phyloP scores from a whole-genome alignment of 2,113 vertebrate species.

The Leiothrix lutea region DNA sequence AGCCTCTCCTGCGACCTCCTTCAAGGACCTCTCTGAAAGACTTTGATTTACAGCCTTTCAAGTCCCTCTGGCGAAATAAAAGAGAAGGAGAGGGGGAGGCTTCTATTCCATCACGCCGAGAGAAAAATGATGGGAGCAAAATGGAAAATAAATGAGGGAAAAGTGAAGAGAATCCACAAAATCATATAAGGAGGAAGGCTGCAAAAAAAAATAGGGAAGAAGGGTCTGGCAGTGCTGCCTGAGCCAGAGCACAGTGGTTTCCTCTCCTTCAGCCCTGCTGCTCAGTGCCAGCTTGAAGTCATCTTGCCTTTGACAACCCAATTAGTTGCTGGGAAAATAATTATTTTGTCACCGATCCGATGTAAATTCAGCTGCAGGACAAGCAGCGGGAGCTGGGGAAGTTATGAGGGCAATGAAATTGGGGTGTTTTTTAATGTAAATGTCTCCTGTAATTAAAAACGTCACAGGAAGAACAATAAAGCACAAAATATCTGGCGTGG shows the following conservation, averaged over 20 bases:
- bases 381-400: not conserved
- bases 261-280: not conserved
- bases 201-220: accelerated
- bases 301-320: conserved; percentile 14
- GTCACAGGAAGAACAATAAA: not conserved
- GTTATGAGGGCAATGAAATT: not conserved
- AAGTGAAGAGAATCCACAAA: conserved; percentile 60
- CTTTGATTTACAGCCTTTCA: conserved; percentile 80
- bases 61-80: conserved; percentile 72
- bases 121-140: conserved; percentile 69
- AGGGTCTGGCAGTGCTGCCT: not conserved
- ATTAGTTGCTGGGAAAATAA: conserved; percentile 49
- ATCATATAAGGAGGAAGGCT: conserved; percentile 11
- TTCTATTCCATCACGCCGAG: conserved; percentile 61
- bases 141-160: conserved; percentile 72
- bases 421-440: not conserved
- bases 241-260: not conserved
- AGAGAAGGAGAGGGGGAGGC: conserved; percentile 63
- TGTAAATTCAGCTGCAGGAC: not conserved
- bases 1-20: conserved; percentile 49
- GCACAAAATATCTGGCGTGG: not conserved
- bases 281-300: not conserved
- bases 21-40: conserved; percentile 75
- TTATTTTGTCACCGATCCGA: not conserved
- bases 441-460: conserved; percentile 5